phyloP scores from a whole-genome alignment of 1,140 invertebrate genomes.

The Cardiocondyla obscurior region DNA sequence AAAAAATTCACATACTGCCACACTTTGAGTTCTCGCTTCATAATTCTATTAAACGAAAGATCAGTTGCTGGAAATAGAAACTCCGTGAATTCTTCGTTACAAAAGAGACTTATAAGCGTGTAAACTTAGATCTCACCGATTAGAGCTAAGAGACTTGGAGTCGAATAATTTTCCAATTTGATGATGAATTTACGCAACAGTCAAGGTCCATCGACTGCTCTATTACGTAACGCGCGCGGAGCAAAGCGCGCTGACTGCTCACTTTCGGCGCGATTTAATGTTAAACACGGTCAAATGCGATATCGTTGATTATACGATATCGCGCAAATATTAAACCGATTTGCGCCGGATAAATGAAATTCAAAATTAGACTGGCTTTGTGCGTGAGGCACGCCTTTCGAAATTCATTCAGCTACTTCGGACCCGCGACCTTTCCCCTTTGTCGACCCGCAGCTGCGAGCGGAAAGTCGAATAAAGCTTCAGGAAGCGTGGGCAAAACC shows the following conservation, averaged over 20 bases:
- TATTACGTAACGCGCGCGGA: background rate
- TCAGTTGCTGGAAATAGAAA: background rate
- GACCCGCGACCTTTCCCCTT: constrained; percentile 1
- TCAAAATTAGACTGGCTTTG: constrained; percentile 18
- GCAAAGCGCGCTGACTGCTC: background rate
- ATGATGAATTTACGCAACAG: constrained; percentile 6
- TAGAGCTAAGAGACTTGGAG: background rate
- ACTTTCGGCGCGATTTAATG: background rate
- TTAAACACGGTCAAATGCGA: background rate
- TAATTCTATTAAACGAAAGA: background rate
- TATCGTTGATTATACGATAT: constrained; percentile 23
- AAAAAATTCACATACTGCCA: too few species aligned
- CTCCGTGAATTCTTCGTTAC: background rate
- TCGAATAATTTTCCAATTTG: background rate
- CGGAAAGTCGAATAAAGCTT: background rate
- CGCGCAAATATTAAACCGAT: constrained; percentile 22
- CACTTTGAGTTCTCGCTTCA: too few species aligned
- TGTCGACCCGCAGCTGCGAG: background rate
- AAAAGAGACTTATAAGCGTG: background rate
- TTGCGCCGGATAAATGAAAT: constrained; percentile 8
- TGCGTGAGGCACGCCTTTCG: background rate
- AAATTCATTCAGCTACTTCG: constrained; percentile 17
- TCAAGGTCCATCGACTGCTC: background rate
- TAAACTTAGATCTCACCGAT: background rate
- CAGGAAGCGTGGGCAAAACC: background rate